A percentile compares a stretch with the other conserved stretches of the same genome.
phyloP scores from a whole-genome alignment of 2,797 vertebrate species.

The Gallinago nigripennis region DNA sequence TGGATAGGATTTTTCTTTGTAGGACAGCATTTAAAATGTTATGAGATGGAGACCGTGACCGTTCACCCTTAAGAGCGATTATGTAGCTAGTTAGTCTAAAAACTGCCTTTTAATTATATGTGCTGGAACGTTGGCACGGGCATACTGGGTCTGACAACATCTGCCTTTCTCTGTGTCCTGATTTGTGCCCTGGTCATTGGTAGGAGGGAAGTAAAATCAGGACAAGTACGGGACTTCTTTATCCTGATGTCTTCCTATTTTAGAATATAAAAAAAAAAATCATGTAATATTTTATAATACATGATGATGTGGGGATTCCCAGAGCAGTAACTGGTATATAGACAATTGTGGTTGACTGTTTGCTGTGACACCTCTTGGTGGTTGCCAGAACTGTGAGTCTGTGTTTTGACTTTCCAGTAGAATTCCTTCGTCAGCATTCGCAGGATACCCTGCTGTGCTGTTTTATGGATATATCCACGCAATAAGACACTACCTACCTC shows the following conservation, averaged over 20 bases:
- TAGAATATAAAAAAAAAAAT: neutral
- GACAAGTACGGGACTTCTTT: neutral
- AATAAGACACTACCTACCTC: neutral
- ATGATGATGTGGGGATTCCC: neutral
- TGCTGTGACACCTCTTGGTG: slow-evolving; percentile 39
- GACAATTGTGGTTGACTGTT: slow-evolving; percentile 1
- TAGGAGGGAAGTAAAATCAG: neutral
- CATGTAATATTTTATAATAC: neutral
- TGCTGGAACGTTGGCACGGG: neutral
- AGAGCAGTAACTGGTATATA: neutral
- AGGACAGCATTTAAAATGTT: neutral
- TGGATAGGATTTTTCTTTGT: neutral
- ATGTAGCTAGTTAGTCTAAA: neutral
- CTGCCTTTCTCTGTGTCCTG: neutral
- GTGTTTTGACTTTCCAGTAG: slow-evolving; percentile 49
- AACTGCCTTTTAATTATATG: neutral
- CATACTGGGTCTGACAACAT: neutral
- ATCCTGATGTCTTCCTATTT: neutral
- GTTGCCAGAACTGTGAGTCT: slow-evolving; percentile 18
- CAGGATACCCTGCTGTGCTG: slow-evolving; percentile 12
- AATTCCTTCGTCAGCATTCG: slow-evolving; percentile 18
- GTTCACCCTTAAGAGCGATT: neutral
- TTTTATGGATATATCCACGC: neutral
- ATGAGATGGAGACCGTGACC: neutral
- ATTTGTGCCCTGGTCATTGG: neutral